Conservation (phyloP, 2,888 invertebrate species). For the Oligia strigilis region DNA sequence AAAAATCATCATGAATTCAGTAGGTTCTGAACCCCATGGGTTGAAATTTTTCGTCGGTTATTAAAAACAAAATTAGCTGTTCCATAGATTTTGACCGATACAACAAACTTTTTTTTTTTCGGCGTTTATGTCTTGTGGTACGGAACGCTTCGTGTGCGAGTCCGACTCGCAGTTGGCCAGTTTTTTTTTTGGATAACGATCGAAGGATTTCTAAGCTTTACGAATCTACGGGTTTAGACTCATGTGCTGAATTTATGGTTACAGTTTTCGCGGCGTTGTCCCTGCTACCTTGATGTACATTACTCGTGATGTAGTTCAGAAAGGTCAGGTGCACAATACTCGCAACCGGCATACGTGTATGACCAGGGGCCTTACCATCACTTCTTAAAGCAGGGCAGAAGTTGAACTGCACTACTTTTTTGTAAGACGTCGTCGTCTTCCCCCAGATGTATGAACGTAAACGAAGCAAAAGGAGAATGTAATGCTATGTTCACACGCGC, state of each 20-base stretch:
- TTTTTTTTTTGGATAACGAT: background rate
- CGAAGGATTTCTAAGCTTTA: background rate
- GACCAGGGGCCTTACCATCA: background rate
- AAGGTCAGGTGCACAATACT: background rate
- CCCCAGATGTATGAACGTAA: background rate
- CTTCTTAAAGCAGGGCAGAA: no score
- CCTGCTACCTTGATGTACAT: background rate
- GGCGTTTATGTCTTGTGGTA: no score
- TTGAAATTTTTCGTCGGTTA: background rate
- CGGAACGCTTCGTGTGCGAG: no score
- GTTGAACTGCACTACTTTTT: no score
- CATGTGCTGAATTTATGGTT: background rate
- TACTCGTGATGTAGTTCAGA: background rate
- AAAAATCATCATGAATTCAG: background rate
- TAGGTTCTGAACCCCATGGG: background rate
- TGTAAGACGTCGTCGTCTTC: no score
- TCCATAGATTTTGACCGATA: no score
- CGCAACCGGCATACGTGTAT: background rate
- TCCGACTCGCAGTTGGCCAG: no score
- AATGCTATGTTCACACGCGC: no score
- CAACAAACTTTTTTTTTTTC: no score
- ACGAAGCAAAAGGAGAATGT: background rate
- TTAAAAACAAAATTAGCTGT: no score
- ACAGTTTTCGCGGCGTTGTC: background rate
- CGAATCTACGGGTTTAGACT: no score